Conservation (phyloP, 2,888 invertebrate species). For the Oscheius sp. region DNA sequence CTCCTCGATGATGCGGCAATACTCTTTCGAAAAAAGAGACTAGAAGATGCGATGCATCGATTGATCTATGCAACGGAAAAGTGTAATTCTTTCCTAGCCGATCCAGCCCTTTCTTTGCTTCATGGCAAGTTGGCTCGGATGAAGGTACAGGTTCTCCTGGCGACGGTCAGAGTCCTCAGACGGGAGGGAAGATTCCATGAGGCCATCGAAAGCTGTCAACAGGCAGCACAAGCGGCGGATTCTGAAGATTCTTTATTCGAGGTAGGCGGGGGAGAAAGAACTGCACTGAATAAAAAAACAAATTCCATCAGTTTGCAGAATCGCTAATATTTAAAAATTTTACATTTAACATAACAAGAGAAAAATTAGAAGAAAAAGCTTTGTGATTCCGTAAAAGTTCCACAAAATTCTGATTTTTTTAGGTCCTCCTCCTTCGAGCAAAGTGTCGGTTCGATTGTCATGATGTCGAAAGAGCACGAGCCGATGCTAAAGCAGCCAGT, state of each 20-base stretch:
- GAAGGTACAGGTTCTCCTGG: constrained; percentile 21
- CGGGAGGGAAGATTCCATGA: constrained; percentile 16
- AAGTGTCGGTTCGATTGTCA: constrained; percentile 34
- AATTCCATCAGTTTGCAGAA: no score
- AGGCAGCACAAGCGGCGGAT: constrained; percentile 22
- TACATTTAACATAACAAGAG: no score
- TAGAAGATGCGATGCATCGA: constrained; percentile 33
- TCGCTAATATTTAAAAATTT: no score
- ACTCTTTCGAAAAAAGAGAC: constrained; percentile 28
- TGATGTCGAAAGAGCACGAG: constrained; percentile 32
- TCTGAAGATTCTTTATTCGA: constrained; percentile 19
- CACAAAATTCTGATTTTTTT: no score
- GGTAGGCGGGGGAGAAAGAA: no score
- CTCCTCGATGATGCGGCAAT: constrained; percentile 32
- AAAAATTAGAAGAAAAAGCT: no score
- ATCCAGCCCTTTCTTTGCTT: background rate
- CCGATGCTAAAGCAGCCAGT: constrained; percentile 26
- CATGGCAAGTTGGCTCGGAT: constrained; percentile 5
- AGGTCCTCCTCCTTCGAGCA: constrained; percentile 30
- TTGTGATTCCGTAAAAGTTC: no score
- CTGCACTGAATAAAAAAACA: background rate
- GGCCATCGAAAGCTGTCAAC: constrained; percentile 18
- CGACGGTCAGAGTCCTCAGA: constrained; percentile 12
- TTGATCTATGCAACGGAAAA: constrained; percentile 31
- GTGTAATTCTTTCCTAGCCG: constrained; percentile 12